Conservation (phyloP, 30 jellyfish, hydroid and myxozoan species). For the Turritopsis rubra region DNA sequence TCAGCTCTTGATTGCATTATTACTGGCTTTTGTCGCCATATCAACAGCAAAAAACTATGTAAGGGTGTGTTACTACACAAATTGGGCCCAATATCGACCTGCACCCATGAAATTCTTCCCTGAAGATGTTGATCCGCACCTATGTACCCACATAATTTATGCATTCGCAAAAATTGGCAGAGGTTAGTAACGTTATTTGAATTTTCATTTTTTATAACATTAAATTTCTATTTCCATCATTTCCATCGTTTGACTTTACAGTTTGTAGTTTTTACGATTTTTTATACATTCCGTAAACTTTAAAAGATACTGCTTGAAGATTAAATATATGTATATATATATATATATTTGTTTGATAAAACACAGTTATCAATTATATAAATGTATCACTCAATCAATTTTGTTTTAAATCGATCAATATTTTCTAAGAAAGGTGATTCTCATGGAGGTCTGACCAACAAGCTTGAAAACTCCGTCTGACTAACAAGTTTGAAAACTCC, state of each 20-base stretch:
- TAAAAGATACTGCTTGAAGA: too few relatives aligned
- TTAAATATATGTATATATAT: too few relatives aligned
- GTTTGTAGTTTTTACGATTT: not conserved
- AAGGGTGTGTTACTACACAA: constrained; percentile 43
- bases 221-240: not conserved
- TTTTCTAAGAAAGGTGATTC: too few relatives aligned
- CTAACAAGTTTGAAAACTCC: too few relatives aligned
- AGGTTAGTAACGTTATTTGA: not conserved
- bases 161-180: constrained; percentile 40
- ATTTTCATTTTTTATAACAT: constrained; percentile 2
- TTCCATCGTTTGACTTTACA: not conserved
- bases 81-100: constrained; percentile 56
- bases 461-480: too few relatives aligned
- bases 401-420: too few relatives aligned
- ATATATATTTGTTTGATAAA: too few relatives aligned
- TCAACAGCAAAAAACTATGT: constrained; percentile 23
- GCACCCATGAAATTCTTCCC: constrained; percentile 42
- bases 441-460: too few relatives aligned
- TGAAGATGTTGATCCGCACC: constrained; percentile 34
- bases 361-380: too few relatives aligned
- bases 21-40: constrained; percentile 4
- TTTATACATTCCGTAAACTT: too few relatives aligned
- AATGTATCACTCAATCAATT: too few relatives aligned
- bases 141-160: constrained; percentile 37
- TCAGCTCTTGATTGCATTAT: not conserved